phyloP scores from a whole-genome alignment of 2,888 invertebrate species.

The Trimorus sp. region DNA sequence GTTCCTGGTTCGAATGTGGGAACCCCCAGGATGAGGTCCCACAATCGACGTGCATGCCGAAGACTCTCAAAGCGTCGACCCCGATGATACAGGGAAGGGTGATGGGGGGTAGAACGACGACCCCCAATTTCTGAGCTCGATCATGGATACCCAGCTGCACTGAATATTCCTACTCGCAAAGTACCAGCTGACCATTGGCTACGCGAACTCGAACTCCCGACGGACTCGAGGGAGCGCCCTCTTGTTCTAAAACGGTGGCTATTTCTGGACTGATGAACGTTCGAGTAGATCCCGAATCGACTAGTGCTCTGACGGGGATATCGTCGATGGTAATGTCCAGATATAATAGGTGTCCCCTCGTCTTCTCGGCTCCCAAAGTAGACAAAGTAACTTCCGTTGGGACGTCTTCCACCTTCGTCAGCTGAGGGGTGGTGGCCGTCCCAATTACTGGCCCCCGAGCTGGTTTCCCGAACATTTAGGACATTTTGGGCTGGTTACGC shows the following conservation, averaged over 20 bases:
- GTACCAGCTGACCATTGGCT: not conserved
- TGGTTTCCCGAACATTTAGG: not conserved
- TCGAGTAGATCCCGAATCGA: not conserved
- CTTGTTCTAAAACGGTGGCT: not conserved
- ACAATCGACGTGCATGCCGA: not conserved
- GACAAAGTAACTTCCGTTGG: not conserved
- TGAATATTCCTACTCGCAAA: not conserved
- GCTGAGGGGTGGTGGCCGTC: not conserved
- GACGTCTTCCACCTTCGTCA: too few species aligned
- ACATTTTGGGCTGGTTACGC: not conserved
- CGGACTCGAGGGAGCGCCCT: not conserved
- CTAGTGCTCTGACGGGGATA: not conserved
- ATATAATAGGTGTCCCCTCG: too few species aligned
- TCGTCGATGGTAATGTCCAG: too few species aligned
- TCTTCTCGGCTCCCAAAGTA: too few species aligned
- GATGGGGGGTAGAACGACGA: not conserved
- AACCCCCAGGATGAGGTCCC: not conserved
- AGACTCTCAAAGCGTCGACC: not conserved
- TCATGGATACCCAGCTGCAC: not conserved
- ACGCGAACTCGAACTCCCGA: conserved; percentile 2
- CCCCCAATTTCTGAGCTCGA: not conserved
- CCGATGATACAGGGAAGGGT: not conserved
- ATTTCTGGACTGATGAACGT: not conserved
- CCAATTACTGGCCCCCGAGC: not conserved
- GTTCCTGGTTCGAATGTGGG: not conserved